These are phyloP conservation scores for Deilephila elpenor DNA, from an alignment of 2,888 invertebrate genomes.

Conservation along the genomic window DNA sequence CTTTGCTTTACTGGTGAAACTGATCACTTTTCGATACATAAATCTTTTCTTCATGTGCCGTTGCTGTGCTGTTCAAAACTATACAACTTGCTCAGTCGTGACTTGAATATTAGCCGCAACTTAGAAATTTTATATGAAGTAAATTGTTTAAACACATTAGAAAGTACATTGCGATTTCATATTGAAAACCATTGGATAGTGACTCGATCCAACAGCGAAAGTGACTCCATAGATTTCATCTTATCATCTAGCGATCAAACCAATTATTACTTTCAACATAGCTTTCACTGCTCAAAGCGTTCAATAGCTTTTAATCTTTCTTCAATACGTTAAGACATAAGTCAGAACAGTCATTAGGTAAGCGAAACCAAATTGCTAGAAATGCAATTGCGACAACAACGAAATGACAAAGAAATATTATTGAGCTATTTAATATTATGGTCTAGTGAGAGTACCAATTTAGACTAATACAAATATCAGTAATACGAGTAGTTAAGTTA, in stretches of 20 bases:
- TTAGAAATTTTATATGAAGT: background rate
- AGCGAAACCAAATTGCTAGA: background rate
- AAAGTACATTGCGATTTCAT: background rate
- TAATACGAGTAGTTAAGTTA: too few species aligned
- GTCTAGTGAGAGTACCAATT: too few species aligned
- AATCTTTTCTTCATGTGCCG: too few species aligned
- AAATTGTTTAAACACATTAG: background rate
- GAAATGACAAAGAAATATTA: too few species aligned
- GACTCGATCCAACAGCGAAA: background rate
- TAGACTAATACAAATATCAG: too few species aligned
- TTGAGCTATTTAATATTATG: too few species aligned
- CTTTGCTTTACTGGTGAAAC: too few species aligned
- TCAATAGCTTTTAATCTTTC: background rate
- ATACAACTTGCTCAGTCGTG: background rate
- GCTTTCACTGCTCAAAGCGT: constrained; percentile 5
- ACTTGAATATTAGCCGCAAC: background rate
- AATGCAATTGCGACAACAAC: too few species aligned
- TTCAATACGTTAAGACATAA: background rate
- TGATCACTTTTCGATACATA: too few species aligned
- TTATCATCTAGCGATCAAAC: constrained; percentile 5
- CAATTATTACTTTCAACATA: background rate
- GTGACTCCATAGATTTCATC: background rate
- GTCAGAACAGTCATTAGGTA: background rate
- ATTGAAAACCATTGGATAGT: background rate
- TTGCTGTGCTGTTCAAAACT: background rate